Percentiles rank a stretch among this genome's conserved stretches.
phyloP scores from a whole-genome alignment of 2,888 invertebrate species.

The Hirtodrosophila histrioides region DNA sequence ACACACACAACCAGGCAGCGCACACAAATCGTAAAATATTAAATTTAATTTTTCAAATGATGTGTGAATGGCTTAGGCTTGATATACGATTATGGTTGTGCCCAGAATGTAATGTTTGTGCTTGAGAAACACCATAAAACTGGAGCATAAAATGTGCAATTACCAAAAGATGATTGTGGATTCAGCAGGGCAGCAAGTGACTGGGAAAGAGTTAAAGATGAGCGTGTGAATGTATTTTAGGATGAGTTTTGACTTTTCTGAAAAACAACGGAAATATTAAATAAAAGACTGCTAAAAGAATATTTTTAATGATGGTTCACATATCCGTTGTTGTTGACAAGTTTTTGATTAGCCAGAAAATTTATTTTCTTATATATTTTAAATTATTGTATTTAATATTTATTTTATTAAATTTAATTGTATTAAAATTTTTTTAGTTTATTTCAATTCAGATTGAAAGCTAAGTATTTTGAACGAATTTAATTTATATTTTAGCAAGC shows the following conservation, averaged over 20 bases:
- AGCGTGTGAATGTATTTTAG: no score
- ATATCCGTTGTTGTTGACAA: no score
- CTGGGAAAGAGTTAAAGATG: constrained; percentile 14
- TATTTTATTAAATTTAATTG: no score
- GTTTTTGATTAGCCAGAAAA: no score
- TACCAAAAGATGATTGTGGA: constrained; percentile 30
- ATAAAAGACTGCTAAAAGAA: no score
- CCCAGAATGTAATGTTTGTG: constrained; percentile 43
- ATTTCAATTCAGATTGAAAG: no score
- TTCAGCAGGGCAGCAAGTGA: not conserved
- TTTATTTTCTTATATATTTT: no score
- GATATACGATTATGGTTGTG: constrained; percentile 68
- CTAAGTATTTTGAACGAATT: not conserved
- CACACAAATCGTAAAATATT: constrained; percentile 79
- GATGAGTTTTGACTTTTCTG: no score
- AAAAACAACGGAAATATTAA: no score
- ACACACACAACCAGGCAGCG: not conserved
- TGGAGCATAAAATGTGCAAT: constrained; percentile 50
- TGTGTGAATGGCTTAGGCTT: constrained; percentile 78
- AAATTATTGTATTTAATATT: no score
- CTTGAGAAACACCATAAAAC: constrained; percentile 40
- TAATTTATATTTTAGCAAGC: constrained; percentile 28
- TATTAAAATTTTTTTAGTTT: no score
- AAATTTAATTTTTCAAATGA: constrained; percentile 81
- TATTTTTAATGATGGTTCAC: no score